Evolutionary conservation across 2,888 invertebrate genomes (phyloP).

Genomic region (Dyspetes luteomarginatus): DNA sequence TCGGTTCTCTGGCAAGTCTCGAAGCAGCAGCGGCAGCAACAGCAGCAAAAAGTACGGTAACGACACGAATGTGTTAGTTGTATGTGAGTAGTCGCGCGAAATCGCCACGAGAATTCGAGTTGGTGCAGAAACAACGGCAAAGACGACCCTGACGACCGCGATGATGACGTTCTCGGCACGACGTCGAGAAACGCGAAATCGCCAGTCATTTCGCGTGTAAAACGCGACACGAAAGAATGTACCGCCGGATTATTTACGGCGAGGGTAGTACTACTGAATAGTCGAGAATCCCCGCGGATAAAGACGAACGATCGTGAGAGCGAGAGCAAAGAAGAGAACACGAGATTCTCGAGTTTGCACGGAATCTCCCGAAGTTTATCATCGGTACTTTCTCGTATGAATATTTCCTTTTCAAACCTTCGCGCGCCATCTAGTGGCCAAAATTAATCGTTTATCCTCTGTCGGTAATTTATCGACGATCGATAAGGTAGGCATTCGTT

Average conservation of each 20-base stretch:
- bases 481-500: neutral
- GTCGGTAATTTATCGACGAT: neutral
- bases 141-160: constrained; percentile 52
- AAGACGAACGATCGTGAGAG: constrained; percentile 64
- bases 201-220: constrained; percentile 66
- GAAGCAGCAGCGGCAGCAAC: constrained; percentile 1
- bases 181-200: constrained; percentile 65
- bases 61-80: constrained; percentile 25
- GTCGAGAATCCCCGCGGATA: constrained; percentile 63
- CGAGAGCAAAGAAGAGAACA: constrained; percentile 47
- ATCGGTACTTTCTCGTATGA: constrained; percentile 35
- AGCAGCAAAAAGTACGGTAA: constrained; percentile 12
- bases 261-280: constrained; percentile 63
- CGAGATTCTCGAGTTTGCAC: constrained; percentile 60
- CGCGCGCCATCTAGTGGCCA: constrained; percentile 39
- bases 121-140: constrained; percentile 52
- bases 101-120: constrained; percentile 58
- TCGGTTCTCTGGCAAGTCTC: constrained; percentile 14
- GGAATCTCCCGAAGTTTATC: constrained; percentile 65
- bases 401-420: constrained; percentile 56
- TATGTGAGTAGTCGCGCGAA: constrained; percentile 49
- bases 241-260: constrained; percentile 66
- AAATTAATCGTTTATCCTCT: neutral
- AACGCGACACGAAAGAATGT: constrained; percentile 62
- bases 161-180: constrained; percentile 60